A percentile compares a stretch with the other conserved stretches of the same genome.
These are phyloP conservation scores for Staurois parvus DNA, from an alignment of 2,797 vertebrate genomes.

Conservation along the genomic window DNA sequence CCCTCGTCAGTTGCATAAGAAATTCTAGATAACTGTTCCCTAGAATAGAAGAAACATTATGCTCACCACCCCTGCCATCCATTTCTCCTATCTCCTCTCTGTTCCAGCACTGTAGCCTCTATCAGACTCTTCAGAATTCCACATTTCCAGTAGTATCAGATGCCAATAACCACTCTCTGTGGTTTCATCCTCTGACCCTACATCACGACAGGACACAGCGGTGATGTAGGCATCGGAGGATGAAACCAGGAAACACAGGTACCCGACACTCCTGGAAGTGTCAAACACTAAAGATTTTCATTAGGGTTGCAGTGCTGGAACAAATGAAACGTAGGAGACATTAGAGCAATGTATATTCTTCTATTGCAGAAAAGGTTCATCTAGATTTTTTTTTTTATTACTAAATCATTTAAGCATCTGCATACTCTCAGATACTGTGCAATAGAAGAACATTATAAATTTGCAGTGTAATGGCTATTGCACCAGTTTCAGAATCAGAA, in stretches of 20 bases:
- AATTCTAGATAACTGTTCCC: no score
- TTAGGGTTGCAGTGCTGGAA: neutral
- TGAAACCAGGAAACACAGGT: neutral
- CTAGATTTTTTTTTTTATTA: no score
- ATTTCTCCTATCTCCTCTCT: neutral
- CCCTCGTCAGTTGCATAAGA: no score
- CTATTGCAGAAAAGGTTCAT: neutral
- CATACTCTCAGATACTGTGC: no score
- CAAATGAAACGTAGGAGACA: neutral
- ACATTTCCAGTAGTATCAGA: neutral
- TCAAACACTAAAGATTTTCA: neutral
- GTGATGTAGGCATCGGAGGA: no score
- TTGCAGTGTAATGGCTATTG: neutral
- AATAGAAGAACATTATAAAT: neutral
- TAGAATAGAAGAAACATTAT: no score
- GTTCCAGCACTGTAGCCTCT: neutral
- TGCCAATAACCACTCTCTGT: neutral
- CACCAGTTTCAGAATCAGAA: no score
- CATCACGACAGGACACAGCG: no score
- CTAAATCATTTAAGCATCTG: no score
- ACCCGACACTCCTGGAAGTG: neutral
- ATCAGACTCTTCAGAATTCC: neutral
- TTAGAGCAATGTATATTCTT: neutral
- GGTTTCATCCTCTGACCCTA: neutral
- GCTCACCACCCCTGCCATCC: no score